A percentile compares a stretch with the other conserved stretches of the same genome.
phyloP scores from a whole-genome alignment of 2,113 vertebrate genomes.

The Larimichthys polyactis region DNA sequence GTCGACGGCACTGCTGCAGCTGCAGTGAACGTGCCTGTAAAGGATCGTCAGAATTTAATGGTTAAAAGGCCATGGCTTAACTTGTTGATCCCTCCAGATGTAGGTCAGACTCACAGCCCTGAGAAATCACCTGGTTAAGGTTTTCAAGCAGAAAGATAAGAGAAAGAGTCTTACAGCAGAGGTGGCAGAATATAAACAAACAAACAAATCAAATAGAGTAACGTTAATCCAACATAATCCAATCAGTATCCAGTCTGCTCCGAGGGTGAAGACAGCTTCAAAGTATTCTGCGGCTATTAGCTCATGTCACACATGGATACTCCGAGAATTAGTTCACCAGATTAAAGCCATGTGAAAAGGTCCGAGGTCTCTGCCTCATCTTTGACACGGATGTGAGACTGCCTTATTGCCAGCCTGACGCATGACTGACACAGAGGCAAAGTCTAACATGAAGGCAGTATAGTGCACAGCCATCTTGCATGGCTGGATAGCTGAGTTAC shows the following conservation, averaged over 20 bases:
- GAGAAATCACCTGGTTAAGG: slow-evolving; percentile 34
- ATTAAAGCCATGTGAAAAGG: slow-evolving; percentile 56
- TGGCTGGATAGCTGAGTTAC: slow-evolving; percentile 27
- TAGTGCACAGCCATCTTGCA: slow-evolving; percentile 33
- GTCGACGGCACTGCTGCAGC: slow-evolving; percentile 51
- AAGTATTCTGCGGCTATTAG: slow-evolving; percentile 27
- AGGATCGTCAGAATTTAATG: slow-evolving; percentile 73
- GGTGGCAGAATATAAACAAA: slow-evolving; percentile 43
- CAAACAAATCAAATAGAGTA: slow-evolving; percentile 60
- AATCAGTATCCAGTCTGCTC: slow-evolving; percentile 58
- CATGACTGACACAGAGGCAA: slow-evolving; percentile 40
- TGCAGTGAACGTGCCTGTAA: slow-evolving; percentile 70
- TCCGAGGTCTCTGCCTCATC: slow-evolving; percentile 42
- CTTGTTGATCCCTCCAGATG: slow-evolving; percentile 80
- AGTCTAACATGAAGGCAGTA: slow-evolving; percentile 27
- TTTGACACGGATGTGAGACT: slow-evolving; percentile 34
- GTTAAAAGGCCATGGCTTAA: slow-evolving; percentile 79
- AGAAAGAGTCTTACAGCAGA: slow-evolving; percentile 16
- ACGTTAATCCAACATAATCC: slow-evolving; percentile 68
- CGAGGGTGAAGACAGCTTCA: slow-evolving; percentile 48
- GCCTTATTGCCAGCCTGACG: slow-evolving; percentile 30
- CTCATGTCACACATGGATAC: slow-evolving; percentile 42
- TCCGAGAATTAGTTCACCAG: slow-evolving; percentile 44
- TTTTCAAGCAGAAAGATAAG: slow-evolving; percentile 15
- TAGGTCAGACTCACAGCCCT: slow-evolving; percentile 56